phyloP scores from a whole-genome alignment of 2,888 invertebrate genomes.

The Oligia strigilis region DNA sequence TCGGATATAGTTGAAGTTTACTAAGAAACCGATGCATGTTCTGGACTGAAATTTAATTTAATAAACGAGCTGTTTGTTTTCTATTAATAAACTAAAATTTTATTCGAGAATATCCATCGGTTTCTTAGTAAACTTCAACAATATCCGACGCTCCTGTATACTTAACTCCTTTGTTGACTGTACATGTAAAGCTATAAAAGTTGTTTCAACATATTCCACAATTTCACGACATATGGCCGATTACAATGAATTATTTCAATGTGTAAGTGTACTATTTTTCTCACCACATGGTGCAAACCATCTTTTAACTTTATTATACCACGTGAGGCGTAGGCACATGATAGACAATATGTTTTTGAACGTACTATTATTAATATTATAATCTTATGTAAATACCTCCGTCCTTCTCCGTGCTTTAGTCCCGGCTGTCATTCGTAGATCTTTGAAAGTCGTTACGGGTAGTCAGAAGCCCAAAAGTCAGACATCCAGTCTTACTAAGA shows the following conservation, averaged over 20 bases:
- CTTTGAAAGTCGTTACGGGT: neutral
- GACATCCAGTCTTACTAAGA: neutral
- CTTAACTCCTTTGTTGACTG: too few species aligned
- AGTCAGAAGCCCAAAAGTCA: too few species aligned
- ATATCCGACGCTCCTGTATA: too few species aligned
- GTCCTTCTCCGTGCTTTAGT: neutral
- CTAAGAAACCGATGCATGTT: too few species aligned
- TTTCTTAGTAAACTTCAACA: too few species aligned
- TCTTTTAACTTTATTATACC: neutral
- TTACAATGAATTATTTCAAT: constrained; percentile 33
- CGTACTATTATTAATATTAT: constrained; percentile 24
- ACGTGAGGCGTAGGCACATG: constrained; percentile 22
- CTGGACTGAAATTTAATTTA: too few species aligned
- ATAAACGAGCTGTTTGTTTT: too few species aligned
- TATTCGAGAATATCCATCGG: too few species aligned
- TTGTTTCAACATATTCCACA: constrained; percentile 31
- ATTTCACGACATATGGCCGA: constrained; percentile 6
- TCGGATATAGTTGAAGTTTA: too few species aligned
- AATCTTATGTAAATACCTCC: neutral
- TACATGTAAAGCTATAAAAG: neutral
- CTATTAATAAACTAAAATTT: too few species aligned
- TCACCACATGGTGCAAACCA: constrained; percentile 30
- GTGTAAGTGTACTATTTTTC: constrained; percentile 31
- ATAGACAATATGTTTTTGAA: constrained; percentile 36
- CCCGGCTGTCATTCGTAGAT: neutral